These are phyloP conservation scores for Acyrthosiphon pisum DNA, from an alignment of 1,140 invertebrate genomes.

Conservation along the genomic window DNA sequence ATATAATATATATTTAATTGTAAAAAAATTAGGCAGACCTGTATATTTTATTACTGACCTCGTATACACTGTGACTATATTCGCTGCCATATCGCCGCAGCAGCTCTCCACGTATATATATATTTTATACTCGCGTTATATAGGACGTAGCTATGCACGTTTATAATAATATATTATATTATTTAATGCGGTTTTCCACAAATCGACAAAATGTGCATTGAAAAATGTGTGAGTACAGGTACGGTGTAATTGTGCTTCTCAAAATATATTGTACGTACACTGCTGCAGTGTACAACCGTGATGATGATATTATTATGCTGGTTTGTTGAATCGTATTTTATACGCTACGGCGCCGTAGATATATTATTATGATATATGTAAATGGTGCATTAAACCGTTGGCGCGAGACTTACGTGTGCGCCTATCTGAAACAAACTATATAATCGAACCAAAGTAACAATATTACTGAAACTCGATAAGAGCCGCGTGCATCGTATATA, in stretches of 20 bases:
- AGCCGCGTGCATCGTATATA: background rate
- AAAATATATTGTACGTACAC: background rate
- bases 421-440: background rate
- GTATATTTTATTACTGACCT: conserved; percentile 19
- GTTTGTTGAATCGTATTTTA: background rate
- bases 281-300: background rate
- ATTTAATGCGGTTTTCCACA: background rate
- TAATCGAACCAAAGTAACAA: background rate
- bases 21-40: conserved; percentile 9
- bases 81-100: background rate
- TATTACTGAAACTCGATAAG: background rate
- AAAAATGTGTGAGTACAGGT: background rate
- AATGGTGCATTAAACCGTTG: background rate
- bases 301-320: background rate
- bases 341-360: background rate
- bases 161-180: background rate
- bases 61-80: background rate
- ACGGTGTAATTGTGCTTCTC: background rate
- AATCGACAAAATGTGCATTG: background rate
- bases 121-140: background rate
- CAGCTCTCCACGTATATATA: background rate
- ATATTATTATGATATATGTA: background rate
- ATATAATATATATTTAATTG: background rate
- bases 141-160: no score
- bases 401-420: no score